Base-by-base conservation (phyloP, 2,797 vertebrate genomes). In the Enoplosus armatus region DNA sequence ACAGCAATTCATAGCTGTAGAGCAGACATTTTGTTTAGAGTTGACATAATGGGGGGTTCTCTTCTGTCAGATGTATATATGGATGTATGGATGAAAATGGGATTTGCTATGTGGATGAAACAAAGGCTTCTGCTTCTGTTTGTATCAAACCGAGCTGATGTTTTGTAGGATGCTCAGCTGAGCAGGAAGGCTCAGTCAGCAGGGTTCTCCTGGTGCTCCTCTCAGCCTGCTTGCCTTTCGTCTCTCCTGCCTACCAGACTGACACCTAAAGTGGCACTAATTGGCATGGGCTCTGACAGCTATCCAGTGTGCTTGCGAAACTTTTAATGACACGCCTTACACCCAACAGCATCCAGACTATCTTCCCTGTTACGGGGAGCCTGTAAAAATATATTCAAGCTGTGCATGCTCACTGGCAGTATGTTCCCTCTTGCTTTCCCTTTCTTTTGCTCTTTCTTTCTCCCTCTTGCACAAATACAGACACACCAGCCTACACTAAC, bases 201-300 rank as follows among this genome's bases (percentile, higher is more conserved):
- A 68, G 90, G 92, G 80, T 86, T 90, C 84, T 92, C 80, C 48
- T 74, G 84, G 75, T 80, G 80, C 83, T 89, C 80, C 77, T 85
- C 85, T 85, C 89, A 72, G 85, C 86, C 68, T 69, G 83, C 78
- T 70, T 47, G 72, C 79, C 82, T 84, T 79, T 85, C 75, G 54
- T 82, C 89, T 89, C 76, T 80, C 58, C 85, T 89, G 87, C 89
- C 92, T 82, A 81, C 87, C 85, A 92, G 89, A 91, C 91, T 95
- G 93, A 93, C 93, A 94, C 91, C 90, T 89, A 91, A 94, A 94
- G 90, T 95, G 93, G 91, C 93, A 93, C 93, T 95, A 95, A 95
- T 95, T 95, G 94, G 93, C 90, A 91, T 85, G 85, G 80, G 85
- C 89, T 93, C 92, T 94, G 94, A 94, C 94, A 94, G 94, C 91